Conservation (phyloP, 2,113 vertebrate species). For the Petrocephalus zakoni region DNA sequence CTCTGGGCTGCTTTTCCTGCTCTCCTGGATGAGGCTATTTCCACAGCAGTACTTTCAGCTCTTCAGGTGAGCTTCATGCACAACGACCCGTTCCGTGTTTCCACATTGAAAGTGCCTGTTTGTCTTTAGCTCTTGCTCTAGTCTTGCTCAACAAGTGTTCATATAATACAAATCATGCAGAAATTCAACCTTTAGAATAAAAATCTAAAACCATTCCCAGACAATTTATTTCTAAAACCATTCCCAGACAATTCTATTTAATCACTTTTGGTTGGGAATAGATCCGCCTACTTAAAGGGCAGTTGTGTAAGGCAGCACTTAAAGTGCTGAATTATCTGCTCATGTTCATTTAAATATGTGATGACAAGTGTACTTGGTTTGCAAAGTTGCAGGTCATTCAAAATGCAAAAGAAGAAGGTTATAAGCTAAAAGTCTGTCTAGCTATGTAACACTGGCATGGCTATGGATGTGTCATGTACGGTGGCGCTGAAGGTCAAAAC, state of each 20-base stretch:
- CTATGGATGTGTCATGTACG: neutral
- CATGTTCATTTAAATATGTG: neutral
- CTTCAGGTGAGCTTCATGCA: neutral
- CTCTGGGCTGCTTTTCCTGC: neutral
- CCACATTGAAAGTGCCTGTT: neutral
- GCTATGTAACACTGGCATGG: neutral
- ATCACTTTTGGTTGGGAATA: neutral
- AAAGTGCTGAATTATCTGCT: neutral
- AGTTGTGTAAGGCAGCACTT: neutral
- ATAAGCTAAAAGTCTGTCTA: neutral
- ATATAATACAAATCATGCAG: neutral
- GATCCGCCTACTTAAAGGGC: neutral
- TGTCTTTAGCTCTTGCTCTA: neutral
- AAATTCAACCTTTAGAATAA: neutral
- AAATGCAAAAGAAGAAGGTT: neutral
- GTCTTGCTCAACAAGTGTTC: neutral
- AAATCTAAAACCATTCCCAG: neutral
- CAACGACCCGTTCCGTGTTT: neutral
- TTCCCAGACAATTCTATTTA: neutral
- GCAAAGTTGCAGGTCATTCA: neutral
- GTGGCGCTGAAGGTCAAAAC: no score
- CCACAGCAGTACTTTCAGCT: neutral
- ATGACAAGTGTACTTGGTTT: neutral
- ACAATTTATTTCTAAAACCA: neutral
- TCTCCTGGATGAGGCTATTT: neutral